A percentile compares a stretch with the other conserved stretches of the same genome.
Conservation (phyloP, 2,113 vertebrate species). For the Dipodomys merriami region DNA sequence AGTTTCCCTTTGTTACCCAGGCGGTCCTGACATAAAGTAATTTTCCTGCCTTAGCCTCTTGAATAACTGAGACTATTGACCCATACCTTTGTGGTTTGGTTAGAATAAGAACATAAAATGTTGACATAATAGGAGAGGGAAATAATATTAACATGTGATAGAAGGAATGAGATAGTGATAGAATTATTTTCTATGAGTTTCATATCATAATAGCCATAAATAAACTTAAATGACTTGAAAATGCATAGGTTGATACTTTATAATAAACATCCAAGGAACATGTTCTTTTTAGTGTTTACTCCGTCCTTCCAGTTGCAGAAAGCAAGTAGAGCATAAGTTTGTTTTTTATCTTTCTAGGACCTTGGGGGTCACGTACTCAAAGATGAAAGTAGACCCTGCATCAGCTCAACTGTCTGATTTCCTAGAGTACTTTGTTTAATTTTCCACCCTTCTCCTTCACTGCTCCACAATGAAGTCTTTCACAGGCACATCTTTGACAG, state of each 20-base stretch:
- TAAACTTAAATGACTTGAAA: not conserved
- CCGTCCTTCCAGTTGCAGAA: not conserved
- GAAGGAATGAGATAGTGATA: not conserved
- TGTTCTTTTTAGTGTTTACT: constrained; percentile 7
- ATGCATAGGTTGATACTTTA: not conserved
- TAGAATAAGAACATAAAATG: no score
- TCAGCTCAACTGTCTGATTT: not conserved
- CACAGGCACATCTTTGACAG: not conserved
- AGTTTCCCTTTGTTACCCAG: not conserved
- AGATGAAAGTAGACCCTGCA: not conserved
- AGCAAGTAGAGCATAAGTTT: not conserved
- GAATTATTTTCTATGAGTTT: not conserved
- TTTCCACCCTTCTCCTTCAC: not conserved
- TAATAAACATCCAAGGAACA: not conserved
- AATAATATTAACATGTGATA: not conserved
- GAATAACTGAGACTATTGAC: no score
- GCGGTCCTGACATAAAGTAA: not conserved
- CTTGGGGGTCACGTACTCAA: not conserved
- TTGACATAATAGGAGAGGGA: not conserved
- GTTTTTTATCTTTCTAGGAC: not conserved
- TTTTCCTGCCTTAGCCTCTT: no score
- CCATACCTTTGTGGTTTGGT: not conserved
- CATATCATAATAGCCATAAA: not conserved
- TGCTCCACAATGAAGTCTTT: not conserved
- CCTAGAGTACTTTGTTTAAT: not conserved